Evolutionary conservation across 1,140 invertebrate species (phyloP), one percentile per base, ranked within the genome.

Genomic region (Augochlora pura): DNA sequence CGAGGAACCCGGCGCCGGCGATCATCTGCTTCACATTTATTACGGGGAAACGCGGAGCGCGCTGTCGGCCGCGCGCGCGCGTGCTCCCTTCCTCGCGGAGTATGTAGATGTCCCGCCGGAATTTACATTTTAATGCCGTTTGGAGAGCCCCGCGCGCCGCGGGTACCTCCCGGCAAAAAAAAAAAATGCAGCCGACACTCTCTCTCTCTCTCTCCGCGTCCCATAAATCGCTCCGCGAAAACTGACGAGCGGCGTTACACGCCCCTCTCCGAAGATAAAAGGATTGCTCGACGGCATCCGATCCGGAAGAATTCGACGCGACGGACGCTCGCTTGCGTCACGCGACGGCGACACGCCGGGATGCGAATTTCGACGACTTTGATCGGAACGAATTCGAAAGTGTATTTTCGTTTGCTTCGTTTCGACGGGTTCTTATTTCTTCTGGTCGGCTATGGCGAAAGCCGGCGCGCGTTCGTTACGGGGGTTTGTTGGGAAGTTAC

Each of bases 71-170:
- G 32, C 32, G n/a, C n/a, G n/a, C n/a, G n/a, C n/a, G n/a, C n/a
- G n/a, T n/a, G n/a, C 32, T 32, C 16, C 39, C 38, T n/a, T 63
- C 38, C 66, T 49, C 66, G 42, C 52, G 60, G 75, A 70, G 69
- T 77, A n/a, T 77, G 75, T 59, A 77, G 75, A 77, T 77, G 57
- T 70, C 46, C 75, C 38, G 57, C 6, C 38, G n/a, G 75, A 42
- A 70, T 77, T 77, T 77, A 67, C 75, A 77, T 77, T 77, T 77
- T 77, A 77, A 77, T 70, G 75, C 66, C 75, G 42, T 70, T 62
- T 42, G 54, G 57, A 77, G 69, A 49, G 66, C 32, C 69, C 38
- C 57, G 60, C 57, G 38, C 66, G 14, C 23, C 38, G 25, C 5
- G 54, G 14, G 57, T 21, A 57, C 49, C 42, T 62, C 60, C 4